Conservation (phyloP, 2,113 vertebrate species). For the Macrotus californicus region DNA sequence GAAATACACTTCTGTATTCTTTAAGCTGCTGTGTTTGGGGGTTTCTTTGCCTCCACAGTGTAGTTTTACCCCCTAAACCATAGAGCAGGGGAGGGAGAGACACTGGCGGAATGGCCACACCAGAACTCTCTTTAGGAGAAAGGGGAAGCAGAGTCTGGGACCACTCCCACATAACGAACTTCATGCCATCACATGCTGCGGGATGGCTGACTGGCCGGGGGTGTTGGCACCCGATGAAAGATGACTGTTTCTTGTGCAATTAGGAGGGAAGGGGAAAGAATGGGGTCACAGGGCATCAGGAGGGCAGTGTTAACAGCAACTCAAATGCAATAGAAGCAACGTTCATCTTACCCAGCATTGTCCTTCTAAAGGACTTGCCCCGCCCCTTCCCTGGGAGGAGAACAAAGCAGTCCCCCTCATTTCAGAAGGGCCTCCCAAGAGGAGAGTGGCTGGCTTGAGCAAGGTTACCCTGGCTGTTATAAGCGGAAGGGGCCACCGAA, state of each 20-base stretch:
- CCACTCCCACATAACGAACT: accelerated
- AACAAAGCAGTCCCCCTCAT: neutral
- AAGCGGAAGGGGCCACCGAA: constrained; percentile 35
- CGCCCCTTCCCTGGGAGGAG: neutral
- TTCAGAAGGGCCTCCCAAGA: neutral
- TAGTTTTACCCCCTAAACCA: neutral
- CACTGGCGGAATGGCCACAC: no score
- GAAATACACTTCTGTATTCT: neutral
- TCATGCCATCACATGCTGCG: accelerated
- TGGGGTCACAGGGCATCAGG: neutral
- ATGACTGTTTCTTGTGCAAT: neutral
- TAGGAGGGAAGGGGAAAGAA: neutral
- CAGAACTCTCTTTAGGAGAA: neutral
- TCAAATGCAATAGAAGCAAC: neutral
- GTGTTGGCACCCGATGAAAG: neutral
- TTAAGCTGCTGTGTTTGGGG: no score
- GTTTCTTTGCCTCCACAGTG: neutral
- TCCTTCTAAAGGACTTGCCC: neutral
- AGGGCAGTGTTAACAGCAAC: accelerated
- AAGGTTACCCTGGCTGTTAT: neutral
- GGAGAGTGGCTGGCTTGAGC: neutral
- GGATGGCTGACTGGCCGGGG: neutral
- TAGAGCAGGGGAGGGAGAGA: neutral
- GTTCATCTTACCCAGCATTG: accelerated
- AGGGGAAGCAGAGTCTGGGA: neutral